Conservation (phyloP, 1,140 invertebrate species). For the Radopholus similis region DNA sequence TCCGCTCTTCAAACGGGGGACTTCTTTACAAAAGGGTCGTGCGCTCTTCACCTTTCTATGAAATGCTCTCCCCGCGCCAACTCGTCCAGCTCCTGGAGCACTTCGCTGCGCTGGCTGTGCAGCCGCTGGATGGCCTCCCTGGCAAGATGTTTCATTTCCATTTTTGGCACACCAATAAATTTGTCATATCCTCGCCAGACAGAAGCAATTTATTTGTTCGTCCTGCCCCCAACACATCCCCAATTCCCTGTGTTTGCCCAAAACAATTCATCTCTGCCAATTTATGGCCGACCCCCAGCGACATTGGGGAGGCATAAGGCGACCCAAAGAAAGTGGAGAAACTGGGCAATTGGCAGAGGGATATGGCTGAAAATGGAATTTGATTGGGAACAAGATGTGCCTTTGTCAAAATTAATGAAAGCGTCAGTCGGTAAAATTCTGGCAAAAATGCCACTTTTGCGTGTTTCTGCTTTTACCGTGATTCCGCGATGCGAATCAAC, state of each 20-base stretch:
- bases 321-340: too few relatives aligned
- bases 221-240: neutral
- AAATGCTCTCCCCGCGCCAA: conserved; percentile 1
- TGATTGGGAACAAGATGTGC: too few relatives aligned
- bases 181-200: neutral
- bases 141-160: neutral
- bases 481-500: conserved; percentile 8
- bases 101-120: neutral
- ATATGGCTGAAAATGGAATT: too few relatives aligned
- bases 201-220: neutral
- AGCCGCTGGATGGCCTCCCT: conserved; percentile 14
- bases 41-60: neutral
- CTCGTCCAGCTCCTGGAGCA: neutral
- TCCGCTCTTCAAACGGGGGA: neutral
- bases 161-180: conserved; percentile 1
- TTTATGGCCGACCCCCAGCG: too few relatives aligned
- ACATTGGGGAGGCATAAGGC: too few relatives aligned
- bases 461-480: neutral
- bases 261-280: too few relatives aligned
- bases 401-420: neutral
- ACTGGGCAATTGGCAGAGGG: too few relatives aligned
- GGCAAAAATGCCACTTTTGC: neutral
- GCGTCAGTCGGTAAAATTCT: neutral
- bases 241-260: neutral
- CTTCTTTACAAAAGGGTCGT: neutral